These are phyloP conservation scores for Polyommatus iphigenia DNA, from an alignment of 2,888 invertebrate genomes.

Conservation along the genomic window DNA sequence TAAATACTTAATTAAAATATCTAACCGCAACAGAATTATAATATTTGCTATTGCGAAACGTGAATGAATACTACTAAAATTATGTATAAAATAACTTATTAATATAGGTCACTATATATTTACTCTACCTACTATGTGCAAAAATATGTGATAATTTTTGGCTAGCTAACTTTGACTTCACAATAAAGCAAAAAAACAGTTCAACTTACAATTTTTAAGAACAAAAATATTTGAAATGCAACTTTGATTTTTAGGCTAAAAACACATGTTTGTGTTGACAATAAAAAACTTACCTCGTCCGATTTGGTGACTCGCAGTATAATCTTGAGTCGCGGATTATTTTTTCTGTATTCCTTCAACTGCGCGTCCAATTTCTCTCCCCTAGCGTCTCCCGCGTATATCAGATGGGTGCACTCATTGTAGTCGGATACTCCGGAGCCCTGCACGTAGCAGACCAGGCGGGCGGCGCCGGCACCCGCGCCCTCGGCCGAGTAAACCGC, in stretches of 20 bases:
- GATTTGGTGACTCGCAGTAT: conserved; percentile 77
- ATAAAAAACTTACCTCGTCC: conserved; percentile 76
- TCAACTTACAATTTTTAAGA: neutral
- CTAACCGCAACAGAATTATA: neutral
- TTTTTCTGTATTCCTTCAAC: conserved; percentile 73
- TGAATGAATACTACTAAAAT: neutral
- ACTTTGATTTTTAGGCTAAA: neutral
- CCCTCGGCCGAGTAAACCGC: conserved; percentile 54
- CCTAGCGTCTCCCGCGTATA: conserved; percentile 69
- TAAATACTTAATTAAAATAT: neutral
- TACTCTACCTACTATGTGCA: too few relatives aligned
- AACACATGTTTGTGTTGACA: neutral
- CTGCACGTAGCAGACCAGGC: conserved; percentile 72
- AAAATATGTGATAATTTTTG: neutral
- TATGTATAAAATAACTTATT: neutral
- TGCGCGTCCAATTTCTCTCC: conserved; percentile 67
- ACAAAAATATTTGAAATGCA: neutral
- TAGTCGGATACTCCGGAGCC: conserved; percentile 56
- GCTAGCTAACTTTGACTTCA: neutral
- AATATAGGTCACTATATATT: neutral
- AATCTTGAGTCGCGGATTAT: conserved; percentile 75
- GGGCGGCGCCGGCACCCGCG: conserved; percentile 73
- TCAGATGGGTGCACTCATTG: conserved; percentile 76
- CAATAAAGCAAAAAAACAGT: neutral
- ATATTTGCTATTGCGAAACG: neutral